Evolutionary conservation across 2,888 invertebrate species (phyloP).

Genomic region (Agriopis marginaria): DNA sequence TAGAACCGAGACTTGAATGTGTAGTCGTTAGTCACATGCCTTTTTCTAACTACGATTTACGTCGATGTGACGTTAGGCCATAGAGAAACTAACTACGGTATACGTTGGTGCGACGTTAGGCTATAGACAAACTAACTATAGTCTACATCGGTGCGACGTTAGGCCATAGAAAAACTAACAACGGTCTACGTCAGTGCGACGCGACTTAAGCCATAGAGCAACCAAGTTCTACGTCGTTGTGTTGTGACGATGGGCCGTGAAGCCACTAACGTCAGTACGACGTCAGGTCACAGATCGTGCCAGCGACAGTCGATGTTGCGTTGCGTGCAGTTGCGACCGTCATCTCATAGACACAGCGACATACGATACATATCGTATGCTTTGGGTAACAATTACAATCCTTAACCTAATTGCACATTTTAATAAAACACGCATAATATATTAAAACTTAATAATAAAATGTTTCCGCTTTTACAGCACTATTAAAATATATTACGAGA

Average conservation of each 20-base stretch:
- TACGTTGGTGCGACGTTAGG: constrained; percentile 5
- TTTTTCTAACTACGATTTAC: constrained; percentile 40
- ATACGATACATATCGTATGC: constrained; percentile 71
- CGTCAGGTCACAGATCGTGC: constrained; percentile 48
- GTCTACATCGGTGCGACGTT: not conserved
- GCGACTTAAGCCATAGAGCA: constrained; percentile 1
- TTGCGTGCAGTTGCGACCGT: constrained; percentile 46
- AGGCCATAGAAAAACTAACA: not conserved
- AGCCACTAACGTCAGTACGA: constrained; percentile 44
- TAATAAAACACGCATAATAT: constrained; percentile 76
- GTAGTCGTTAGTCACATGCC: constrained; percentile 39
- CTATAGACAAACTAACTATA: not conserved
- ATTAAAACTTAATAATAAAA: constrained; percentile 73
- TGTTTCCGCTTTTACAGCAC: constrained; percentile 67
- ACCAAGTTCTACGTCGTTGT: constrained; percentile 37
- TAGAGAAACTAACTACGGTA: not conserved
- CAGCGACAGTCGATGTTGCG: constrained; percentile 22
- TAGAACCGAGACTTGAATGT: constrained; percentile 29
- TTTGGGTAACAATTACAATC: constrained; percentile 81
- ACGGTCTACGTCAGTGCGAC: not conserved
- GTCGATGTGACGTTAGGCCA: not conserved
- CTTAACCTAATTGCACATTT: constrained; percentile 81
- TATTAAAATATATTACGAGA: constrained; percentile 83
- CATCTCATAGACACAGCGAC: constrained; percentile 57
- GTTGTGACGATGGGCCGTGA: constrained; percentile 50